Evolutionary conservation across 1,140 invertebrate genomes (phyloP), one percentile per base, ranked within the genome.

Genomic region (Sarcophaga bullata): DNA sequence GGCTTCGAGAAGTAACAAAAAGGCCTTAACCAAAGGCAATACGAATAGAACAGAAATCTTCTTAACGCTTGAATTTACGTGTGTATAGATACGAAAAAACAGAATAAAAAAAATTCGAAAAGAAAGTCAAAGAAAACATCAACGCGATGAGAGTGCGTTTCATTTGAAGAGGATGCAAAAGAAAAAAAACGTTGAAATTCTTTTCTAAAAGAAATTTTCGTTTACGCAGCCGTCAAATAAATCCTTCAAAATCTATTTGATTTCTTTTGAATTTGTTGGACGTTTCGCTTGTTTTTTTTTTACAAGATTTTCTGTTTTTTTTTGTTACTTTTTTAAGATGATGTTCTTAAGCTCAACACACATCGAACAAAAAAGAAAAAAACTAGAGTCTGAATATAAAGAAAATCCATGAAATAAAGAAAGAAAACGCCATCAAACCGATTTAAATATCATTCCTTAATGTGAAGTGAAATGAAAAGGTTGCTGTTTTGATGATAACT

Each of bases 401-500:
- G 54, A 58, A 58, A 58, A n/a, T n/a, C 13, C 54, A 11, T n/a
- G 54, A 58, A 58, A 58, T 58, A 68, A 68, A 68, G 25, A 72
- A 72, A 72, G 75, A 78, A 84, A 76, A 76, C 80, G 83, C 80
- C 81, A 82, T n/a, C 15, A 49, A 72, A 47, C 50, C 78, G 81
- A 81, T 83, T 83, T 72, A 81, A 81, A 85, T 86, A 86, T 89
- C 88, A 89, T 89, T 89, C 84, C 88, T 89, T 86, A 87, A 86
- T 85, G 87, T 85, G 87, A 89, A 86, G 87, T 84, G 87, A 85
- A 83, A 87, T 86, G 84, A 84, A 87, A 85, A 87, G 86, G 88
- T 89, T 89, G 87, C 25, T 37, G 62, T 68, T 68, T 68, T 68
- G 62, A 37, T 37, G 25, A 89, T 84, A 82, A 50, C 84, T 58